Evolutionary conservation across 2,113 vertebrate species (phyloP).

Genomic region (Urocynchramus pylzowi): DNA sequence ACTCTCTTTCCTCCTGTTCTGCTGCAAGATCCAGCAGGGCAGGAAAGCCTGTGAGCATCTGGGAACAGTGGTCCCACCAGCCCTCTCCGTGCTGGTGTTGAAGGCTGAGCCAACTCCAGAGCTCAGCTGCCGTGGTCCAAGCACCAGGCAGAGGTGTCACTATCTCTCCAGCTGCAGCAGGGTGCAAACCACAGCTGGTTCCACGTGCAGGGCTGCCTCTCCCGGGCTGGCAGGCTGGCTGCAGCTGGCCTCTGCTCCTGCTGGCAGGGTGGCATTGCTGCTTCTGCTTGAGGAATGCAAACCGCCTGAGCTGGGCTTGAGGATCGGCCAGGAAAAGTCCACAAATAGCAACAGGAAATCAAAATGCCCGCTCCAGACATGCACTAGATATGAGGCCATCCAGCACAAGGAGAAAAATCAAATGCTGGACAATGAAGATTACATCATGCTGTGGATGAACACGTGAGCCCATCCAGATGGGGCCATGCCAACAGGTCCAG

Average conservation of each 20-base stretch:
- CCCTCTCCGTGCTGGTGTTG: not conserved
- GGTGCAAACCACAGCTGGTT: not conserved
- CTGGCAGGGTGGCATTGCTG: not conserved
- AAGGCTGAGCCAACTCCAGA: not conserved
- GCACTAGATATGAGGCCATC: constrained; percentile 32
- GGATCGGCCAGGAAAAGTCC: constrained; percentile 41
- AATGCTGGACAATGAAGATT: constrained; percentile 42
- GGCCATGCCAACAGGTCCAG: constrained; percentile 71
- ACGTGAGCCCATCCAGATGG: constrained; percentile 67
- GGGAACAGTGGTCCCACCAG: not conserved
- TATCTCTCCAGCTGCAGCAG: not conserved
- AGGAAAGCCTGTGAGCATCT: not conserved
- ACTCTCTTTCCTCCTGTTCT: not conserved
- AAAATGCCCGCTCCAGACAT: constrained; percentile 40
- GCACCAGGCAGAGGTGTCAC: not conserved
- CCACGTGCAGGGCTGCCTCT: not conserved
- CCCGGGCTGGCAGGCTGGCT: not conserved
- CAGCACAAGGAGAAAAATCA: constrained; percentile 36
- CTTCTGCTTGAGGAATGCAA: constrained; percentile 42
- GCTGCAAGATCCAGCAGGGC: not conserved
- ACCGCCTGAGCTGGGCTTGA: not conserved
- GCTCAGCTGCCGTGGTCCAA: not conserved
- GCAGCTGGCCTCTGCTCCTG: not conserved
- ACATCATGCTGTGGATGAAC: constrained; percentile 71
- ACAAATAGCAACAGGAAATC: constrained; percentile 61